Evolutionary conservation across 2,113 vertebrate species (phyloP).

Genomic region (Coracopsis vasa): DNA sequence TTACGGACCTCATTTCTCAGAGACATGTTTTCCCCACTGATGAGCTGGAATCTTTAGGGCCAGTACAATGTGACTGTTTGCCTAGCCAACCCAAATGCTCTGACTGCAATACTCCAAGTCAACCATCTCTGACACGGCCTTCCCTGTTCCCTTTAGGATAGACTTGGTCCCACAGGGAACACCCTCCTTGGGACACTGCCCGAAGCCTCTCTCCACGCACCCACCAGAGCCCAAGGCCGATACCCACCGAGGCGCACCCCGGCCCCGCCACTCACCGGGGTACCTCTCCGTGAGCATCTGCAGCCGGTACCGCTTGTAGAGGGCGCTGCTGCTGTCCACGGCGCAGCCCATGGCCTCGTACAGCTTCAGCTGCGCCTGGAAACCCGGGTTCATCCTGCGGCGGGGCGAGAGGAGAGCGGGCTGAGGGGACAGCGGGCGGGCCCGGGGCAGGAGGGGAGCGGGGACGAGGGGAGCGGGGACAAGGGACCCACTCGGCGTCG

Average conservation of each 20-base stretch:
- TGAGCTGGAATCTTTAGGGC: not conserved
- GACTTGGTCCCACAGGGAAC: not conserved
- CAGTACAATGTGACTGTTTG: rapidly evolving
- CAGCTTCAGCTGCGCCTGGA: slow-evolving; percentile 84
- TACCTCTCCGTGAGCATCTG: slow-evolving; percentile 83
- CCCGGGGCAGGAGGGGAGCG: rapidly evolving
- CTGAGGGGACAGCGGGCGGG: not conserved
- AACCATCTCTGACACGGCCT: rapidly evolving
- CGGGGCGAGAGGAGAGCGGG: not conserved
- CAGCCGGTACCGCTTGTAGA: slow-evolving; percentile 90
- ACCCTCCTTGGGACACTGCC: rapidly evolving
- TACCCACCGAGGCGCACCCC: no score
- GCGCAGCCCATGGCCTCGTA: slow-evolving; percentile 86
- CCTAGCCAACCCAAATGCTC: not conserved
- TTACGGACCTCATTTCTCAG: not conserved
- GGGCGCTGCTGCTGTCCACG: slow-evolving; percentile 78
- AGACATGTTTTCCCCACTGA: rapidly evolving
- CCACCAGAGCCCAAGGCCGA: not conserved
- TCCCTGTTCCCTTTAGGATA: rapidly evolving
- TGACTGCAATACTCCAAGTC: not conserved
- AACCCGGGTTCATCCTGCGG: slow-evolving; percentile 87
- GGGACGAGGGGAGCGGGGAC: not conserved
- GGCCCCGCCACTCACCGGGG: slow-evolving; percentile 71
- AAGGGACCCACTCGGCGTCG: slow-evolving; percentile 82
- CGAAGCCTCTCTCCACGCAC: not conserved